These are phyloP conservation scores for Pitta sordida DNA, from an alignment of 2,113 vertebrate species.

Conservation along the genomic window DNA sequence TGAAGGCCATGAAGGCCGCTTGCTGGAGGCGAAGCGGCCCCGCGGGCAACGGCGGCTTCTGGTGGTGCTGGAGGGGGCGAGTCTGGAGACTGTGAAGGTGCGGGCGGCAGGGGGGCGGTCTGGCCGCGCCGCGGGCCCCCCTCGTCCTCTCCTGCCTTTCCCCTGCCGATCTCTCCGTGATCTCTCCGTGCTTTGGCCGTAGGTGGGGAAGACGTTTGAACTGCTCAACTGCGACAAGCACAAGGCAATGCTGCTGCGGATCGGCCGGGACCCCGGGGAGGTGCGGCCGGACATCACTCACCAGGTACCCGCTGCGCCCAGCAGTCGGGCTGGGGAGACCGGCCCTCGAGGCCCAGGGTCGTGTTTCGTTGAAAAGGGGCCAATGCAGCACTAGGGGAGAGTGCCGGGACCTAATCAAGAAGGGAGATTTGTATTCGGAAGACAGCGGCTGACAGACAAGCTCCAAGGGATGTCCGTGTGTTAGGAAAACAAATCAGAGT, in stretches of 20 bases:
- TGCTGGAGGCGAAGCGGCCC: no score
- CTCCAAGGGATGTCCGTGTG: neutral
- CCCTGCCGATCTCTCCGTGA: neutral
- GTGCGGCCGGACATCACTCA: constrained; percentile 93
- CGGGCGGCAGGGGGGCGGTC: no score
- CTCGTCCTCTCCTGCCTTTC: accelerated
- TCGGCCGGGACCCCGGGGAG: constrained; percentile 85
- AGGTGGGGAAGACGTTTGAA: constrained; percentile 94
- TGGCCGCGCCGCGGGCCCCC: accelerated
- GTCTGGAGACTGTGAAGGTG: no score
- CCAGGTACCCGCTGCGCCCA: constrained; percentile 73
- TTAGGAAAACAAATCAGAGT: neutral
- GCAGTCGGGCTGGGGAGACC: accelerated
- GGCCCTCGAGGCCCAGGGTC: accelerated
- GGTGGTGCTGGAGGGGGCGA: no score
- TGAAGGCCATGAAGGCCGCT: no score
- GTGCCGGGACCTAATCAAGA: neutral
- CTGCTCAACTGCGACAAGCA: constrained; percentile 95
- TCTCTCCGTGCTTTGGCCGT: neutral
- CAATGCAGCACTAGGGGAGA: neutral
- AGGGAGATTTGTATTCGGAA: neutral
- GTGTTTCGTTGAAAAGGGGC: no score
- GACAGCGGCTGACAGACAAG: neutral
- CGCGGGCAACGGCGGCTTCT: no score
- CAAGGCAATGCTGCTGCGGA: constrained; percentile 86